These are phyloP conservation scores for Myiozetetes cayanensis DNA, from an alignment of 2,113 vertebrate species.

Conservation along the genomic window DNA sequence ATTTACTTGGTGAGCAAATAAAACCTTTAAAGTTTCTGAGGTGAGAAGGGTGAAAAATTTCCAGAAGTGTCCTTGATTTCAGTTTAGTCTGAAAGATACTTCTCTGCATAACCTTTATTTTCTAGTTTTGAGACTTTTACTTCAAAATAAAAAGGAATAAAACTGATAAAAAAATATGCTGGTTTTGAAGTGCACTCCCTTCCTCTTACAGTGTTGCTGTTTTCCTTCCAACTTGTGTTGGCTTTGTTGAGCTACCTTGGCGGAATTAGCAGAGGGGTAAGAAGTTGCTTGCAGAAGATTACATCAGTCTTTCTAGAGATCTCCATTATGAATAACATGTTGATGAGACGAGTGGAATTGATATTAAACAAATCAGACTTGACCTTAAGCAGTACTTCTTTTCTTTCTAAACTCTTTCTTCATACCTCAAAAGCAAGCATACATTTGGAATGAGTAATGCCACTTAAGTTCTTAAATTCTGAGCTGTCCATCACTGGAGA, in stretches of 20 bases:
- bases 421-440: not conserved
- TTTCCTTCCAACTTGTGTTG: not conserved
- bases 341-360: not conserved
- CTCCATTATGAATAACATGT: not conserved
- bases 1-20: not conserved
- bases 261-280: not conserved
- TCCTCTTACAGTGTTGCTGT: not conserved
- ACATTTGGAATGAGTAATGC: not conserved
- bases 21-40: not conserved
- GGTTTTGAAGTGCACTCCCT: not conserved
- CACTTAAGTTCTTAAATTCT: not conserved
- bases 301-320: not conserved
- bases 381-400: not conserved
- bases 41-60: not conserved
- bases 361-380: not conserved
- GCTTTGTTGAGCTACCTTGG: not conserved
- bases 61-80: not conserved
- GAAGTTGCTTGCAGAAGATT: not conserved
- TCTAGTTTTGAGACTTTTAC: not conserved
- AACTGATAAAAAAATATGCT: not conserved
- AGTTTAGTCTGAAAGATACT: not conserved
- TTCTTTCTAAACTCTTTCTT: not conserved
- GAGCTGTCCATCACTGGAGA: not conserved
- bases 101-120: not conserved
- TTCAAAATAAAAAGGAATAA: not conserved